Conservation (phyloP, 2,797 vertebrate species). For the Mastacembelus armatus region DNA sequence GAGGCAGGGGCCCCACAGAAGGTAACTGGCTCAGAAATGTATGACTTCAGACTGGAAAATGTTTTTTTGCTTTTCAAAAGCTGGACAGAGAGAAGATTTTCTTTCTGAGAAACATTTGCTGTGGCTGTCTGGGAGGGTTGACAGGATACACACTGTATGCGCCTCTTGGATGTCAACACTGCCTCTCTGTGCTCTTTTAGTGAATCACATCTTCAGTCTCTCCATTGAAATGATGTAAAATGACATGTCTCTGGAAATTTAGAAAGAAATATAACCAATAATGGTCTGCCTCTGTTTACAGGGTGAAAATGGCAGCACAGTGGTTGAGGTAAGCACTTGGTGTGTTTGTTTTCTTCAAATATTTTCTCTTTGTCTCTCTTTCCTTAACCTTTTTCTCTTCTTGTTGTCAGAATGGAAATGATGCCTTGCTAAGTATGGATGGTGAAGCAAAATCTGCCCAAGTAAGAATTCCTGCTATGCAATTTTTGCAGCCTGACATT, state of each 20-base stretch:
- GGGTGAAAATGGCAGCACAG: slow-evolving; percentile 84
- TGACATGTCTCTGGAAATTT: slow-evolving; percentile 39
- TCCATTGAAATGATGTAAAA: slow-evolving; percentile 54
- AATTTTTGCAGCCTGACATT: slow-evolving; percentile 8
- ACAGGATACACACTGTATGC: slow-evolving; percentile 11
- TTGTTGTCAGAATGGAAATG: slow-evolving; percentile 86
- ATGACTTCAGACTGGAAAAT: slow-evolving; percentile 17
- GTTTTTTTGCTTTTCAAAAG: not conserved
- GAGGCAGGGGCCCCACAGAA: slow-evolving; percentile 87
- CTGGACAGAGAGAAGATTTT: slow-evolving; percentile 44
- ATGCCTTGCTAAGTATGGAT: slow-evolving; percentile 75
- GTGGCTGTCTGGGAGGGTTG: slow-evolving; percentile 19
- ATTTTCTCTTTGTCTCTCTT: not conserved
- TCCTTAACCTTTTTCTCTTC: not conserved
- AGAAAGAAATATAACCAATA: slow-evolving; percentile 48
- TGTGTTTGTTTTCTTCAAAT: not conserved
- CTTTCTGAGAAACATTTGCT: slow-evolving; percentile 32
- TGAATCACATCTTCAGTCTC: slow-evolving; percentile 57
- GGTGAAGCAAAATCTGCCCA: slow-evolving; percentile 81
- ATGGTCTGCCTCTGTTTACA: slow-evolving; percentile 71
- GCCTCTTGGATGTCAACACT: slow-evolving; percentile 51
- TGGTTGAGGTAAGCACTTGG: slow-evolving; percentile 83
- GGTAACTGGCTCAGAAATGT: slow-evolving; percentile 59
- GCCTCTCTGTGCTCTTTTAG: slow-evolving; percentile 64
- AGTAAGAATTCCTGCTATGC: slow-evolving; percentile 69